Evolutionary conservation across 2,888 invertebrate species (phyloP), one percentile per base, ranked within the genome.

Genomic region (Diploptera punctata): DNA sequence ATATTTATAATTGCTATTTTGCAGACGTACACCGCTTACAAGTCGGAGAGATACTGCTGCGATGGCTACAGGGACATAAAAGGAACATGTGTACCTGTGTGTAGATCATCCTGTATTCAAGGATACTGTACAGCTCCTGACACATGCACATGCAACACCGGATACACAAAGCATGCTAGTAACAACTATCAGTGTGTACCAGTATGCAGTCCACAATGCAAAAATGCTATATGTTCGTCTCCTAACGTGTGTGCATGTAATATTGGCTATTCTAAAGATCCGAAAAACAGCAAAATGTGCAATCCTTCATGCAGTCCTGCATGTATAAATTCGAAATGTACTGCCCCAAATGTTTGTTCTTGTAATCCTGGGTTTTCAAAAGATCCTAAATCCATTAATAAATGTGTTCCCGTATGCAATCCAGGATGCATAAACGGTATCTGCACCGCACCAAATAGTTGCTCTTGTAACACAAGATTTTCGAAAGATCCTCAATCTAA

Each of bases 291-390:
- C n/a, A 61, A 43, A 9, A 4, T n/a, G 10, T 70, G 69, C 10
- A 7, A 5, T n/a, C 44, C 60, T 10, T 77, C 80, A 73, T 83
- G 80, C 72, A 84, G 78, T 74, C 81, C 77, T 77, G 85, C 79
- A 1, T 84, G 84, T 72, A 77, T 77, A 13, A 84, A 87, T 76
- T 87, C 86, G 0, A 77, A 81, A 73, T 83, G 89, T 75, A 79
- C 85, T 0, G 86, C 83, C 0, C 86, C 87, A 0, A 86, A 87
- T 71, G 82, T 82, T 24, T 89, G 90, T 78, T 81, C 81, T 2
- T 90, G 90, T 77, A 80, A 83, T 75, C 78, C 80, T 2, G 86
- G 86, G 7, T 85, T 79, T 72, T 83, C 83, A 68, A 75, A 83
- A n/a, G 79, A 82, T 21, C 83, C 83, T 0, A 76, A 78, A 1